phyloP scores from a whole-genome alignment of 2,113 vertebrate genomes.

The Python bivittatus region DNA sequence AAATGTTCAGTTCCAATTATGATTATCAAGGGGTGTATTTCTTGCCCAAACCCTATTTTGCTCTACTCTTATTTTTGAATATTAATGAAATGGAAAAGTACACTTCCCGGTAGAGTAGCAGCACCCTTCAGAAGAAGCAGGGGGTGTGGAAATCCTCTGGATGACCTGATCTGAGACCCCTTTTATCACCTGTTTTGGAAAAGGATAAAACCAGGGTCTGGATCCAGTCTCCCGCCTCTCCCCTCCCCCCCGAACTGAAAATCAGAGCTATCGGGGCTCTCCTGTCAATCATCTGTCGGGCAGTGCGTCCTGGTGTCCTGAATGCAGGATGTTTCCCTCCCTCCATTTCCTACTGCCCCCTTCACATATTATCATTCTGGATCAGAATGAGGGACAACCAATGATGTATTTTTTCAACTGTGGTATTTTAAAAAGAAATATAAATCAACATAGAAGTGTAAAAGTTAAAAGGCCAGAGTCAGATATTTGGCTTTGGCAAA shows the following conservation, averaged over 20 bases:
- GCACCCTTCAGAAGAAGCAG: conserved; percentile 22
- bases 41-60: conserved; percentile 46
- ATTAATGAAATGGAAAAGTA: conserved; percentile 40
- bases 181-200: background rate
- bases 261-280: background rate
- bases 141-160: background rate
- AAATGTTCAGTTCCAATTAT: conserved; percentile 71
- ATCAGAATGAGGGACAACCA: background rate
- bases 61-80: conserved; percentile 44
- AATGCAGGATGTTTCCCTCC: background rate
- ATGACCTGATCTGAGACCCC: background rate
- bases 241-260: background rate
- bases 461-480: conserved; percentile 2
- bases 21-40: conserved; percentile 57
- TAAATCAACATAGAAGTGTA: conserved; percentile 50
- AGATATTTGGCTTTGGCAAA: background rate
- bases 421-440: conserved; percentile 23
- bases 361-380: background rate
- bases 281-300: background rate
- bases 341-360: background rate
- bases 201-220: background rate
- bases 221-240: background rate
- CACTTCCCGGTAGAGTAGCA: background rate
- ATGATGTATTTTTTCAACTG: background rate
- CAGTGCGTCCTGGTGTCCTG: background rate